Percentiles rank a stretch among this genome's conserved stretches.
These are phyloP conservation scores for Spodoptera litura DNA, from an alignment of 1,140 invertebrate genomes.

Conservation along the genomic window DNA sequence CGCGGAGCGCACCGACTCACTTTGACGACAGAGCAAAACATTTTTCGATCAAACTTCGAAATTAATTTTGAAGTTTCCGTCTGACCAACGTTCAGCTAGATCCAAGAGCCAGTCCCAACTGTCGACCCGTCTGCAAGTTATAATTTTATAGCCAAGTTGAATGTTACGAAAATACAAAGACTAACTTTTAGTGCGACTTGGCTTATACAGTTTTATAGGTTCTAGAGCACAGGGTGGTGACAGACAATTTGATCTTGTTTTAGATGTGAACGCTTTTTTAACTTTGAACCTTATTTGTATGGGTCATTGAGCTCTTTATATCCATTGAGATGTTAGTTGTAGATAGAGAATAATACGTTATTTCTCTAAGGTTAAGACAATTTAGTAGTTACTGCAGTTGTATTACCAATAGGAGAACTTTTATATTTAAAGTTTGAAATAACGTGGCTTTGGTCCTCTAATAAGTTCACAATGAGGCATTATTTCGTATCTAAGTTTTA, in stretches of 20 bases:
- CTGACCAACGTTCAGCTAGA: conserved; percentile 61
- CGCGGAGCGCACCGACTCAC: conserved; percentile 11
- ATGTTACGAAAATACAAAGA: conserved; percentile 45
- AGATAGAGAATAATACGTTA: no score
- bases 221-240: not conserved
- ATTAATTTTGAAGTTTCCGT: conserved; percentile 78
- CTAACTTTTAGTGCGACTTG: conserved; percentile 40
- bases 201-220: conserved; percentile 30
- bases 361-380: no score
- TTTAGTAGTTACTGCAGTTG: not conserved
- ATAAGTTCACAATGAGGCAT: not conserved
- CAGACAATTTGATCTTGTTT: conserved; percentile 26
- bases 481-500: no score
- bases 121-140: conserved; percentile 61
- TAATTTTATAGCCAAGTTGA: conserved; percentile 66
- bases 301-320: not conserved
- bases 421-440: conserved; percentile 7
- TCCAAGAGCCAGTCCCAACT: conserved; percentile 61
- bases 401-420: not conserved
- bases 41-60: conserved; percentile 79
- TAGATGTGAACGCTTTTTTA: not conserved
- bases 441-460: conserved; percentile 3
- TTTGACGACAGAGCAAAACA: conserved; percentile 59
- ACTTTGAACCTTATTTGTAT: conserved; percentile 8
- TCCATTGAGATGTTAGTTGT: no score